Evolutionary conservation across 1,140 invertebrate genomes (phyloP), one percentile per base, ranked within the genome.

Genomic region (Drosophila dunni): DNA sequence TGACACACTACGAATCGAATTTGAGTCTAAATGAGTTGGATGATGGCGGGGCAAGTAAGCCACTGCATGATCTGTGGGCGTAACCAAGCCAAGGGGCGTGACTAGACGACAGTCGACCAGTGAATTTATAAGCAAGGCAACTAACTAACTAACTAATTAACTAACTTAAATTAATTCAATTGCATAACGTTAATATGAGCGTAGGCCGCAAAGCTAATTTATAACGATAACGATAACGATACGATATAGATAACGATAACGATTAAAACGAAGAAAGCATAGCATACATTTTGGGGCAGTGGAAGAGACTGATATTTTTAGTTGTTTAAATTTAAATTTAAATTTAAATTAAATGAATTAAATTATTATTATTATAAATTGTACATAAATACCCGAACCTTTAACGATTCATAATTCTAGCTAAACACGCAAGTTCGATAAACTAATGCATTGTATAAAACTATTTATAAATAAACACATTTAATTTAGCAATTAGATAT

Each of bases 1-100:
- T 80, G 78, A 77, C 92, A 93, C 83, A 91, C 51, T 91, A 91
- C 46, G 90, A 90, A 61, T 91, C 90, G n/a, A 91, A 89, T 77
- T 51, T 91, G 45, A 91, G 90, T 17, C 73, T 90, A 10, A 91
- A 91, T 33, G 88, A 85, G 50, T 42, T 79, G 67, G 83, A 82
- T 40, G 81, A 89, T 20, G 85, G 53, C 50, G 90, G 81, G 38
- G 72, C 62, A 20, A 57, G 38, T 15, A 74, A 90, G 40, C 82
- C 78, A 13, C 64, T 89, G 42, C 81, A 89, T 24, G 78, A 84
- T 33, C 64, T 84, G 61, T 88, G 84, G 85, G 80, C 84, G 85
- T 89, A 89, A 84, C 81, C 67, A 60, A 61, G 62, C 34, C 53
- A 70, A 24, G 42, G 45, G 40, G 54, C 56, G n/a, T 48, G 51